These are phyloP conservation scores for Bugula neritina DNA, from an alignment of 2,888 invertebrate genomes.

Conservation along the genomic window DNA sequence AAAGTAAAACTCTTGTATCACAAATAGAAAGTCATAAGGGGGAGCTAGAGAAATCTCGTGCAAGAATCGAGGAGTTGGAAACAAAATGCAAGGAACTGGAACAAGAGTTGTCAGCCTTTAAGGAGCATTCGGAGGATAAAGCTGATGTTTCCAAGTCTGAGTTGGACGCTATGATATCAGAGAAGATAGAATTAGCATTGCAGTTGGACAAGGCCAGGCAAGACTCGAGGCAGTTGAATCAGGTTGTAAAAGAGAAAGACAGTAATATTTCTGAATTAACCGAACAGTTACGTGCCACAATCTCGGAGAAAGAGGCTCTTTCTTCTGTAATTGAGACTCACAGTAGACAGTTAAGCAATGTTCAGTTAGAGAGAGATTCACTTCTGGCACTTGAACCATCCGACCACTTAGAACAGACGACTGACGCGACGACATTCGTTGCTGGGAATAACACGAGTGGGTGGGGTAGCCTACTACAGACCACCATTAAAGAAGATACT, in stretches of 20 bases:
- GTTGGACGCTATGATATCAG: slow-evolving; percentile 15
- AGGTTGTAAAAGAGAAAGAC: neutral
- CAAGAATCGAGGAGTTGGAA: neutral
- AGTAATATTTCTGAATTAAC: neutral
- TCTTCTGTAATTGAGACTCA: neutral
- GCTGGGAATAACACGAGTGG: neutral
- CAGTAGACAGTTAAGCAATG: neutral
- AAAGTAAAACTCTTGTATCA: neutral
- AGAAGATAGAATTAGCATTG: slow-evolving; percentile 10
- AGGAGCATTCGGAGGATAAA: neutral
- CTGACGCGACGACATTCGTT: neutral
- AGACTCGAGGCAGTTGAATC: neutral
- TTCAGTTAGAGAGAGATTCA: neutral
- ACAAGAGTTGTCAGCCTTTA: neutral
- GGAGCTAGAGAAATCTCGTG: neutral
- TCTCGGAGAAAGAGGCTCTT: neutral
- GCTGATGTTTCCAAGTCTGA: neutral
- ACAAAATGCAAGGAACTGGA: neutral
- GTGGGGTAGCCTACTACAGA: neutral
- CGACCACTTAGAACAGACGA: neutral
- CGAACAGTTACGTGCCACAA: neutral
- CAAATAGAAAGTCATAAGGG: neutral
- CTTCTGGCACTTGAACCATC: neutral
- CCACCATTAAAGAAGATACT: neutral
- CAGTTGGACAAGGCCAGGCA: neutral